These are phyloP conservation scores for Spilosoma lubricipeda DNA, from an alignment of 2,888 invertebrate genomes.

Conservation along the genomic window DNA sequence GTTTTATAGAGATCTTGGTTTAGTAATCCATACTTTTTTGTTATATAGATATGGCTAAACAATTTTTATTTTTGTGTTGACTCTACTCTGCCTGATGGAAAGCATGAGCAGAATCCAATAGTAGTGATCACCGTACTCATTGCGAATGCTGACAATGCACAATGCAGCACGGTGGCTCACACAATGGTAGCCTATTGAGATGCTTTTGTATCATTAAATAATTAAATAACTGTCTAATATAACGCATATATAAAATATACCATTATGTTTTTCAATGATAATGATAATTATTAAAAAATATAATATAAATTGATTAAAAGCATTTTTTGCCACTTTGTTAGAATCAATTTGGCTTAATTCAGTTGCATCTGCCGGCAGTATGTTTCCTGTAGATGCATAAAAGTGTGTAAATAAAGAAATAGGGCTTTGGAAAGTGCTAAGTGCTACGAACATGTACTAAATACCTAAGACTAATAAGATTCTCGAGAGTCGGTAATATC, in stretches of 20 bases:
- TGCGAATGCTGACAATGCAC: no score
- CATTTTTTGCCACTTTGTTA: not conserved
- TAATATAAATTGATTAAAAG: not conserved
- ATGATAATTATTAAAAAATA: not conserved
- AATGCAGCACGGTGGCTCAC: no score
- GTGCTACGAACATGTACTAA: constrained; percentile 36
- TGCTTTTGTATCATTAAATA: no score
- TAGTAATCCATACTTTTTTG: not conserved
- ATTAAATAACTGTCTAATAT: not conserved
- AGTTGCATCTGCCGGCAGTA: not conserved
- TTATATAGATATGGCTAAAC: not conserved
- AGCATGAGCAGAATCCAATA: no score
- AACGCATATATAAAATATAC: not conserved
- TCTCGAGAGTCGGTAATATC: constrained; percentile 49
- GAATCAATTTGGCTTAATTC: not conserved
- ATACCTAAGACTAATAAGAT: constrained; percentile 48
- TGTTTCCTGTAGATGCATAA: not conserved
- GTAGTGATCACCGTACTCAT: no score
- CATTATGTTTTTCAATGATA: not conserved
- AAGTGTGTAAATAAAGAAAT: constrained; percentile 11
- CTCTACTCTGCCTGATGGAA: no score
- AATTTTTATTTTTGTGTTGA: no score
- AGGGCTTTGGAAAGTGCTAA: constrained; percentile 24
- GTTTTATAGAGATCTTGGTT: not conserved
- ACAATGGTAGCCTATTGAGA: no score